phyloP scores from a whole-genome alignment of 2,113 vertebrate species.

The Crotalus horridus region DNA sequence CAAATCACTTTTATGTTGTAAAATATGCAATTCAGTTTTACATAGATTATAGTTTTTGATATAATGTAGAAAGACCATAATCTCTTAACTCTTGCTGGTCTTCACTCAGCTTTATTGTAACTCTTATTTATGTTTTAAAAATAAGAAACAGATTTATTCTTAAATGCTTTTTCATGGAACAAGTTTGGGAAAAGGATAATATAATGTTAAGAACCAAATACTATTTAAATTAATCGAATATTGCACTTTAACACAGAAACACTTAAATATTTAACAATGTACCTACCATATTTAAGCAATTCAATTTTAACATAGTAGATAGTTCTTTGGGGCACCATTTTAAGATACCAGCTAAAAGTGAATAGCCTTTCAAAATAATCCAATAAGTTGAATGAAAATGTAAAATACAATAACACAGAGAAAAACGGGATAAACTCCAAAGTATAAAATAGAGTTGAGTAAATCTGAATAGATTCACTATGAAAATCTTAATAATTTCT shows the following conservation, averaged over 20 bases:
- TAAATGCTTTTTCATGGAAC: background rate
- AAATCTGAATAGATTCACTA: background rate
- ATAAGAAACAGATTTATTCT: background rate
- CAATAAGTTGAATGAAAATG: background rate
- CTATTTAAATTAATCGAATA: background rate
- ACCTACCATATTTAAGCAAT: background rate
- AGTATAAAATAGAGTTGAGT: background rate
- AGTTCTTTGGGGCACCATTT: background rate
- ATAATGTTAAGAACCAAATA: background rate
- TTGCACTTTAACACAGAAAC: background rate
- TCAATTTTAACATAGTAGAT: background rate
- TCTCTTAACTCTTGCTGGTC: background rate
- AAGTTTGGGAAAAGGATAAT: background rate
- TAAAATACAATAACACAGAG: background rate
- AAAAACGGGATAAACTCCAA: background rate
- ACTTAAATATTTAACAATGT: background rate
- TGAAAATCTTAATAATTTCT: background rate
- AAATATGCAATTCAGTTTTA: background rate
- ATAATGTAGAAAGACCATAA: background rate
- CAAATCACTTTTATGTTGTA: background rate
- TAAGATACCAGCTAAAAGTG: background rate
- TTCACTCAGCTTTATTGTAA: background rate
- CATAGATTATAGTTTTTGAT: background rate
- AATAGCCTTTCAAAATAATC: background rate
- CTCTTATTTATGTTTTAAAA: background rate